Conservation (phyloP, 2,113 vertebrate genomes). For the Lagopus leucura region DNA sequence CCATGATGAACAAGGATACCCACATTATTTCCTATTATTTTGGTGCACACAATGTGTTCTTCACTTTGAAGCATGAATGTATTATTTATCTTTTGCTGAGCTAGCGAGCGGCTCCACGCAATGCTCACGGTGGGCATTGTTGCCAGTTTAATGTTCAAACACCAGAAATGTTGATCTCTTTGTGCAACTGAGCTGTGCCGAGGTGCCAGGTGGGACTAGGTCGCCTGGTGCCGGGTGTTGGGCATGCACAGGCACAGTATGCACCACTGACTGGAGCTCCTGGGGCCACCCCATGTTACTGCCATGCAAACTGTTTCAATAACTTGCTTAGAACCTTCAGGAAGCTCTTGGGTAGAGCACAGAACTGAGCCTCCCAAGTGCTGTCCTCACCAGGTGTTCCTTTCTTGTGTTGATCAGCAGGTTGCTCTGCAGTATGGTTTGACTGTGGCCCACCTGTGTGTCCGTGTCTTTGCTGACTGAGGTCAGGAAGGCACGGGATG, state of each 20-base stretch:
- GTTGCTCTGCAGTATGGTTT: neutral
- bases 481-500: neutral
- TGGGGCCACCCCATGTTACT: neutral
- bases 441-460: accelerated
- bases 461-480: accelerated
- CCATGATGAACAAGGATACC: slow-evolving; percentile 66
- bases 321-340: neutral
- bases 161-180: slow-evolving; percentile 7
- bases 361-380: neutral
- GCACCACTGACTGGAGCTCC: neutral
- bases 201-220: neutral
- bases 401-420: neutral
- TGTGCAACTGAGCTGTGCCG: neutral
- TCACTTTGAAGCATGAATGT: slow-evolving; percentile 66
- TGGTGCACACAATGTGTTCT: slow-evolving; percentile 59
- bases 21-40: slow-evolving; percentile 69
- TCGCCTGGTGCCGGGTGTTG: neutral
- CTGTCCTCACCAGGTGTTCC: neutral
- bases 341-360: neutral
- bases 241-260: neutral
- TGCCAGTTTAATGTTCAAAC: slow-evolving; percentile 61
- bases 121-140: slow-evolving; percentile 27
- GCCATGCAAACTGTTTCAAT: neutral
- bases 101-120: slow-evolving; percentile 37
- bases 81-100: slow-evolving; percentile 61